These are phyloP conservation scores for Ennomos erosarius DNA, from an alignment of 2,888 invertebrate genomes.

Conservation along the genomic window DNA sequence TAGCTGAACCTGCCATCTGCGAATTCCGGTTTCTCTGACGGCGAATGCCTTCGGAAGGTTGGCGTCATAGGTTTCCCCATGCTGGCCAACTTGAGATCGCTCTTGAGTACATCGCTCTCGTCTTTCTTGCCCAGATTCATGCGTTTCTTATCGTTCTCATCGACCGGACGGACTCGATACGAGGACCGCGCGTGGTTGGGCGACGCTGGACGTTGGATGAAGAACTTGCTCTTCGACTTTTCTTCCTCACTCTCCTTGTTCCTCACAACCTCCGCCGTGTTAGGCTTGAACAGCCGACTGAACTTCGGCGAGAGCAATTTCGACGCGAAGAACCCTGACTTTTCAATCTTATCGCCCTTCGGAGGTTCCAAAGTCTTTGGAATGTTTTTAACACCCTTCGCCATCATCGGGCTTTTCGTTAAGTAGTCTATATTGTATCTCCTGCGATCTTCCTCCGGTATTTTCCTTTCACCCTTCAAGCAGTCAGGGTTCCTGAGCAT, in stretches of 20 bases:
- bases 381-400: conserved; percentile 60
- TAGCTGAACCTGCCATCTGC: conserved; percentile 74
- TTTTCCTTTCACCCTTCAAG: conserved; percentile 51
- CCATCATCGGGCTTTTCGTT: conserved; percentile 56
- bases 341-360: conserved; percentile 53
- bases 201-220: conserved; percentile 68
- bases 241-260: conserved; percentile 58
- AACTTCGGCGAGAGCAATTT: conserved; percentile 76
- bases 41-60: conserved; percentile 67
- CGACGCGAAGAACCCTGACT: conserved; percentile 68
- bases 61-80: conserved; percentile 81
- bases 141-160: conserved; percentile 26
- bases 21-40: conserved; percentile 62
- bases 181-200: conserved; percentile 57
- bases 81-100: conserved; percentile 71
- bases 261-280: conserved; percentile 58
- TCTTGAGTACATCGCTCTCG: conserved; percentile 62
- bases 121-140: conserved; percentile 37
- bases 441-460: conserved; percentile 60
- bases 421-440: conserved; percentile 66
- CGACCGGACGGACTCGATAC: conserved; percentile 64
- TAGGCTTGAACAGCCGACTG: conserved; percentile 72
- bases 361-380: conserved; percentile 52
- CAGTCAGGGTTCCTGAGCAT: conserved; percentile 53
- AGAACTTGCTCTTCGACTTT: conserved; percentile 75